Base-by-base conservation (phyloP, 2,797 vertebrate genomes). In the Pseudopleuronectes americanus region DNA sequence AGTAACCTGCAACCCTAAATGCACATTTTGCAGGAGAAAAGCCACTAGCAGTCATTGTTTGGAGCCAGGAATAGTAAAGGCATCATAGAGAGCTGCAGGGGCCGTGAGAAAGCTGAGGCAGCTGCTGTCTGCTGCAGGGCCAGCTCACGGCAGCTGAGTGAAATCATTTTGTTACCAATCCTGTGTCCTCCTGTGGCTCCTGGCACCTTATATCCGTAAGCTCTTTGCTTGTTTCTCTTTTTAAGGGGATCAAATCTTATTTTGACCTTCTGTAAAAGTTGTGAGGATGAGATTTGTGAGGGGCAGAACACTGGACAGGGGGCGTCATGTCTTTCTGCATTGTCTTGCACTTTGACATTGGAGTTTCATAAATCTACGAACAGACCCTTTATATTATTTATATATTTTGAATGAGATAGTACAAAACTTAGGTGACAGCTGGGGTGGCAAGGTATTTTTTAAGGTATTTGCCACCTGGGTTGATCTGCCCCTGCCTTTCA, bases 401-500 rank as follows among this genome's bases (percentile, higher is more conserved):
- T 4, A 41, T 41, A 13, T 13, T 41, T 41, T 41, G 4, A 41
- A 41, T 41, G 10, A 41, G 10, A 38, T 4, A 2, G 36, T 38
- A 38, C 36, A 38, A 38, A 12, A 38, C 6, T 38, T 38, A 10
- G 36, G 38, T 47, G 19, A n/a, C 19, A 47, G 16, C 17, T 47
- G 45, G 45, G 45, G 45, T 43, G 41, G 41, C 12, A 43, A 43
- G 41, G 41, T n/a, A 14, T 41, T 41, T 41, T 41, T 41, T 13
- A 41, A 41, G 38, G 38, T 41, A 47, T 47, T 47, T 47, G 19
- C 45, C 45, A 47, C 45, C 45, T 8, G 2, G 14, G 24, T 16
- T 53, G 52, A 53, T 16, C 52, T 7, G 13, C 52, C 19, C 45
- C 53, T 8, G 7, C 57, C 73, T 68, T 77, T 81, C 83, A 75